Base-by-base conservation (phyloP, 2,797 vertebrate genomes). In the Muscicapa comitata region DNA sequence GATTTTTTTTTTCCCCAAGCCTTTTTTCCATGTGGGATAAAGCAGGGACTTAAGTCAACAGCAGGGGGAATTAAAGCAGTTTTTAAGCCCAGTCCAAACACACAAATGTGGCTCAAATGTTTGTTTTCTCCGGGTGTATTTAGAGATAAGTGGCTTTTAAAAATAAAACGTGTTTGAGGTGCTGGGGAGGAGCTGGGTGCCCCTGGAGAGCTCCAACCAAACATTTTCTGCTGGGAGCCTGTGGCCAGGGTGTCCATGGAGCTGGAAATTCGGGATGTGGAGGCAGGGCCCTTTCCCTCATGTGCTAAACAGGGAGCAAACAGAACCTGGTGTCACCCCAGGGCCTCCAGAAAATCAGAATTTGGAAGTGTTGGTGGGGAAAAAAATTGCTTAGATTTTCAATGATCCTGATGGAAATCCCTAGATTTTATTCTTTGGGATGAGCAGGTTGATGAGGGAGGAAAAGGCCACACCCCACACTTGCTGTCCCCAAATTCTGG, bases 131-230 rank as follows among this genome's bases (percentile, higher is more conserved):
- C 16, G 0, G 6, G 20, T 31, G 1, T 47, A 61, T 70, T 91
- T 81, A 29, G 61, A 93, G 91, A 89, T 84, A 89, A 86, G 80
- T 58, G 28, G 90, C 91, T 87, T 81, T 94, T 87, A 72, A 71
- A 84, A 95, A 65, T 25, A 59, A 61, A 75, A 43, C 2, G 2
- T 75, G 71, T 67, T 75, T 58, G 53, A 75, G 81, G 70, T 72
- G 80, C 42, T 38, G 75, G 40, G 54, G 63, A 29, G 66, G 33
- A 74, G 67, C n/a, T 59, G 25, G 82, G 48, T 5, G 67, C 16
- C 42, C 28, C 3, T 10, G 7, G 24, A 20, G 43, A 66, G 61
- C 81, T 74, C 37, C 81, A 50, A 12, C 51, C 70, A 37, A 66
- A n/a, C 21, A 7, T 66, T 74, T 84, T 74, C 43, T 57, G 31